These are phyloP conservation scores for Plecturocebus donacophilus DNA, from an alignment of 2,113 vertebrate genomes.

Conservation along the genomic window DNA sequence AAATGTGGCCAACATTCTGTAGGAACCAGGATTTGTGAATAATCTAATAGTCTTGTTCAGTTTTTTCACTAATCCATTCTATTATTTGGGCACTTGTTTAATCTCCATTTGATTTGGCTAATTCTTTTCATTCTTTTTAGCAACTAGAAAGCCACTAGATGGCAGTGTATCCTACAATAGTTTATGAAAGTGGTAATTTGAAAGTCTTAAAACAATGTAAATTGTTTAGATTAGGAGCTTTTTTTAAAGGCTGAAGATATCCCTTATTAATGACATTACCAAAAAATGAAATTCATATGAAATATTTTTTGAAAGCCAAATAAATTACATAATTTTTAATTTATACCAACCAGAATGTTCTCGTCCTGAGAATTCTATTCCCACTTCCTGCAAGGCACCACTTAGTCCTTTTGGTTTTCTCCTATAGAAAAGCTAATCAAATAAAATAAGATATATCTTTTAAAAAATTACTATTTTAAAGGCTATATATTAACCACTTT, in stretches of 20 bases:
- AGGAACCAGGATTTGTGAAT: background rate
- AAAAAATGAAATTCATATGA: conserved; percentile 17
- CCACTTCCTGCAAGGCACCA: conserved; percentile 95
- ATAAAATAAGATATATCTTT: conserved; percentile 51
- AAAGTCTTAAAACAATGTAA: conserved; percentile 44
- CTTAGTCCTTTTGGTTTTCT: conserved; percentile 95
- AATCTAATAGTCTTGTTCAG: background rate
- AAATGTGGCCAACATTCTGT: background rate
- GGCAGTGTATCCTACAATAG: background rate
- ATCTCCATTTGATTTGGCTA: background rate
- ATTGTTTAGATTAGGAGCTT: background rate
- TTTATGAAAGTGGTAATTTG: background rate
- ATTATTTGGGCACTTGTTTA: background rate
- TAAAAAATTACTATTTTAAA: conserved; percentile 32
- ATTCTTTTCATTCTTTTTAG: conserved; percentile 29
- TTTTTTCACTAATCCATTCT: conserved; percentile 3
- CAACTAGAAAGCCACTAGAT: conserved; percentile 40
- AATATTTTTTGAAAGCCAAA: conserved; percentile 6
- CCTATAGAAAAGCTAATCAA: conserved; percentile 91
- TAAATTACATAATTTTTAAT: conserved; percentile 35
- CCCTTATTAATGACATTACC: conserved; percentile 1
- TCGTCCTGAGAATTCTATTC: conserved; percentile 93
- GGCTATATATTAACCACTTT: background rate
- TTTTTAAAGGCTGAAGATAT: background rate
- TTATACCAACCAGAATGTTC: conserved; percentile 93